Conservation (phyloP, 2,113 vertebrate genomes). For the Dolichotis patagonum region DNA sequence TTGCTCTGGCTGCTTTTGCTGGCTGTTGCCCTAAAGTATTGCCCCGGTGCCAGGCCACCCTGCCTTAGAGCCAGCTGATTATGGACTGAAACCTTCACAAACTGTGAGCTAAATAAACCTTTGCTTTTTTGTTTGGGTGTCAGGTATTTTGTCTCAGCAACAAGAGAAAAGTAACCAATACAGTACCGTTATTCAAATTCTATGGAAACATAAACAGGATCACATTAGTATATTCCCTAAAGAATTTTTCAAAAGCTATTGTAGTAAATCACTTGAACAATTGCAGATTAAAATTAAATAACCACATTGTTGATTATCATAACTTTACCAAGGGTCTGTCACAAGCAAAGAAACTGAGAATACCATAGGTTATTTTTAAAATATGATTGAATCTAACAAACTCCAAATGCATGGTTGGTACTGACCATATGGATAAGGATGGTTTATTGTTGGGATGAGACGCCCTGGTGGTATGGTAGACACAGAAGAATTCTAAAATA, state of each 20-base stretch:
- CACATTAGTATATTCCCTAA: background rate
- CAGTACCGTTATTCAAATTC: slow-evolving; percentile 40
- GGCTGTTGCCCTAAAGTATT: too few relatives aligned
- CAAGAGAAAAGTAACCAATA: too few relatives aligned
- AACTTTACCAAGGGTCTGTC: background rate
- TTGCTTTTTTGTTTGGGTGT: too few relatives aligned
- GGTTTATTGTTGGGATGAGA: background rate
- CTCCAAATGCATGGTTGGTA: background rate
- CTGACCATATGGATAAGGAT: background rate
- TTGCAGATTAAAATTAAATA: slow-evolving; percentile 49
- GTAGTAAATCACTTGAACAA: slow-evolving; percentile 20
- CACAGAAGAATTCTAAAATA: background rate
- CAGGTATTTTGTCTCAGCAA: too few relatives aligned
- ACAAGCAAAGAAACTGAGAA: background rate
- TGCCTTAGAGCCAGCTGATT: too few relatives aligned
- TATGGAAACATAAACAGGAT: slow-evolving; percentile 54
- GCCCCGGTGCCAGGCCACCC: too few relatives aligned
- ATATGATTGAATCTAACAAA: background rate
- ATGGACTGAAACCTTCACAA: too few relatives aligned
- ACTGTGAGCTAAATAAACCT: too few relatives aligned
- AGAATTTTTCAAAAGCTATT: background rate
- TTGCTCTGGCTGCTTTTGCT: too few relatives aligned
- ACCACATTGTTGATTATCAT: background rate
- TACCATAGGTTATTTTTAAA: background rate
- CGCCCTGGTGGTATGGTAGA: background rate